Base-by-base conservation (phyloP, 2,113 vertebrate genomes). In the Sinocyclocheilus anophthalmus region DNA sequence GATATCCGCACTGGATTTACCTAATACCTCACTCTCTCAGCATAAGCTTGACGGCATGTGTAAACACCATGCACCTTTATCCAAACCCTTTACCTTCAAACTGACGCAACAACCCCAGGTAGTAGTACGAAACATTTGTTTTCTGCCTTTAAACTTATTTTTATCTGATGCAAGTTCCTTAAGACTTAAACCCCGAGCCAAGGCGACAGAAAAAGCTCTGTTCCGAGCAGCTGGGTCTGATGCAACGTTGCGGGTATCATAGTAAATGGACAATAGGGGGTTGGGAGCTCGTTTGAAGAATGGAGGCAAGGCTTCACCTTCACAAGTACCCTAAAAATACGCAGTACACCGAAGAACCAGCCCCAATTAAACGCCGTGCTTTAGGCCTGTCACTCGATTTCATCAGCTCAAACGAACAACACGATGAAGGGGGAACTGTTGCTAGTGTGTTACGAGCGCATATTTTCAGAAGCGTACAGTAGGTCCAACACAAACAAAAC, bases 311-410 rank as follows among this genome's bases (percentile, higher is more conserved):
- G 78, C 37, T 57, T 75, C 50, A 75, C 24, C 78, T 81, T 72
- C 78, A 73, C 67, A 30, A 72, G 39, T 81, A 59, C 42, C 85
- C 79, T 65, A 11, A 70, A 53, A 83, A 83, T 57, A 76, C 78
- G 53, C 20, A 76, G 24, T 76, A 76, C 20, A 37, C 16, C 9
- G 39, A 3, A 48, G 67, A 48, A 48, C 37, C 33, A 57, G 70
- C 42, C 24, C 79, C 79, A 86, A 86, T 86, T 82, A 82, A 24
- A 48, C 1, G 7, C 42, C 0, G 24, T 33, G 37, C 67, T 77
- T 26, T 67, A 78, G 83, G 84, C 59, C 75, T 85, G 85, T 82
- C 85, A 82, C 79, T 83, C n/a, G 79, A 82, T 86, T 86, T 86
- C 85, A 82, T 86, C 85, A 86, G 79, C 79, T 86, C 70, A 76